Conservation (phyloP, 2,888 invertebrate genomes). For the Nesidiocoris tenuis region DNA sequence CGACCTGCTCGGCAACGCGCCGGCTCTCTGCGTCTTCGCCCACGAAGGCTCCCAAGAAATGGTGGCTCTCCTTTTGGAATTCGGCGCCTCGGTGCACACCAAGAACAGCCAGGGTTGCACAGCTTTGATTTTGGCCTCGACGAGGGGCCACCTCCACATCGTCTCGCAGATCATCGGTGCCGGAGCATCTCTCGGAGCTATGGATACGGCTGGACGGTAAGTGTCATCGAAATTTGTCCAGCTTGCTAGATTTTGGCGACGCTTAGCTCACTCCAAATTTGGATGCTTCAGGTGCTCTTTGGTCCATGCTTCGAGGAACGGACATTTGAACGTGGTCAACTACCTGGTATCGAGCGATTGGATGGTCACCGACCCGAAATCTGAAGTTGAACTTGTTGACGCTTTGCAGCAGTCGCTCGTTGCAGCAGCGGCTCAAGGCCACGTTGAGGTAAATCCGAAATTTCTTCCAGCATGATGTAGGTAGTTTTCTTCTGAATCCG, state of each 20-base stretch:
- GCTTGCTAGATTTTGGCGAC: too few relatives aligned
- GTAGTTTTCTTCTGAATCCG: not conserved
- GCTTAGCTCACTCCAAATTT: too few relatives aligned
- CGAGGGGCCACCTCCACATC: constrained; percentile 84
- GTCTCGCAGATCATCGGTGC: constrained; percentile 68
- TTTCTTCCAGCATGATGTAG: not conserved
- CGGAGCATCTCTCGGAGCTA: constrained; percentile 72
- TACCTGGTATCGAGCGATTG: constrained; percentile 87
- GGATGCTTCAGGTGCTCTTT: constrained; percentile 70
- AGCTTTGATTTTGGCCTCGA: constrained; percentile 81
- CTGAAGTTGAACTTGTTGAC: constrained; percentile 68
- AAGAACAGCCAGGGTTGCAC: constrained; percentile 86
- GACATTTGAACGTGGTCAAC: constrained; percentile 81
- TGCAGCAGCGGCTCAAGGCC: constrained; percentile 83
- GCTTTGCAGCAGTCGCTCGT: constrained; percentile 86
- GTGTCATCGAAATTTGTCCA: constrained; percentile 15
- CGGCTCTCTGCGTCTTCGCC: constrained; percentile 83
- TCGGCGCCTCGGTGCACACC: constrained; percentile 83
- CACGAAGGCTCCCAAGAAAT: constrained; percentile 90
- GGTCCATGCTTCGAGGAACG: constrained; percentile 87
- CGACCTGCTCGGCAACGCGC: constrained; percentile 76
- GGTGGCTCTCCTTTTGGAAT: constrained; percentile 86
- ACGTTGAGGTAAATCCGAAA: constrained; percentile 63
- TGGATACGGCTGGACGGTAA: constrained; percentile 73
- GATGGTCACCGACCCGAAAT: constrained; percentile 58